Conservation (phyloP, 2,888 invertebrate species). For the Rhodophaea formosa region DNA sequence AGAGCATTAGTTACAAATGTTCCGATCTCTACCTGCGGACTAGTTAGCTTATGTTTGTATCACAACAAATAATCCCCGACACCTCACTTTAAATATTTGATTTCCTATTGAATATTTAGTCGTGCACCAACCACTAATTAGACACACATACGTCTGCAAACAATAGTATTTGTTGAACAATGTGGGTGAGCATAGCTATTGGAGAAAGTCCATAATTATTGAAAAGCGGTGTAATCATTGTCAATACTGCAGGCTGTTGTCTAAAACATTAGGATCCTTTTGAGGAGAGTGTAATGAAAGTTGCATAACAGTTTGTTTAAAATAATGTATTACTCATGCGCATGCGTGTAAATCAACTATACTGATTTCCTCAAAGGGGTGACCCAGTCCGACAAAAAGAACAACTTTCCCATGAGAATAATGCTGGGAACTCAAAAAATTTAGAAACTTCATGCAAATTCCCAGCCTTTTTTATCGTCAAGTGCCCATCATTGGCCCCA, state of each 20-base stretch:
- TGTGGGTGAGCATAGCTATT: constrained; percentile 29
- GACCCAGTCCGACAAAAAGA: too few relatives aligned
- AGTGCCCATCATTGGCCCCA: too few relatives aligned
- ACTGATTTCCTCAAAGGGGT: too few relatives aligned
- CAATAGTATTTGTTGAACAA: constrained; percentile 26
- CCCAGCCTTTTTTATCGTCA: too few relatives aligned
- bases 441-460: too few relatives aligned
- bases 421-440: too few relatives aligned
- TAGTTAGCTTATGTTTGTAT: neutral
- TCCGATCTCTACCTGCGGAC: too few relatives aligned
- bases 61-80: constrained; percentile 2
- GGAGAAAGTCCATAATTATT: constrained; percentile 35
- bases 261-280: neutral
- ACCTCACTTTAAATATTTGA: constrained; percentile 14
- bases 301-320: too few relatives aligned
- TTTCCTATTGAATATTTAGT: constrained; percentile 14
- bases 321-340: too few relatives aligned
- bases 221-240: neutral
- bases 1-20: too few relatives aligned
- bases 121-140: neutral
- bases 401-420: too few relatives aligned
- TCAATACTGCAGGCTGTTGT: neutral
- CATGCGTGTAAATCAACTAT: too few relatives aligned
- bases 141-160: constrained; percentile 21
- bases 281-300: neutral